Conservation (phyloP, 2,113 vertebrate genomes). For the Perccottus glenii region DNA sequence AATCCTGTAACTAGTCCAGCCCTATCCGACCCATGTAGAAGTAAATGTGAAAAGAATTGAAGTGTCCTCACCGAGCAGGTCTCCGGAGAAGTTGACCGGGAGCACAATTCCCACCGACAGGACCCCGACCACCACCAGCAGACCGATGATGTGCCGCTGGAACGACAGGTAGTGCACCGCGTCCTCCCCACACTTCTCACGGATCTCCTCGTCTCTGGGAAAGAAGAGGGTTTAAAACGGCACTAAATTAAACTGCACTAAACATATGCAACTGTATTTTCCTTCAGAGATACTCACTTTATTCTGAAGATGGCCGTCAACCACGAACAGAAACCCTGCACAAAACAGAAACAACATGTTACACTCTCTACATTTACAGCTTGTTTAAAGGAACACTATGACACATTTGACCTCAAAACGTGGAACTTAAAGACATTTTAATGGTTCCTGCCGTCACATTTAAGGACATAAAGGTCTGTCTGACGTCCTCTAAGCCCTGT, state of each 20-base stretch:
- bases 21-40: too few relatives aligned
- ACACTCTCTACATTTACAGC: background rate
- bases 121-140: conserved; percentile 92
- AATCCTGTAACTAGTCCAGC: too few relatives aligned
- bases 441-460: too few relatives aligned
- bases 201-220: conserved; percentile 93
- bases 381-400: too few relatives aligned
- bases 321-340: conserved; percentile 97
- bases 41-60: too few relatives aligned
- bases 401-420: too few relatives aligned
- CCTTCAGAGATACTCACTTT: conserved; percentile 86
- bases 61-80: conserved; percentile 87
- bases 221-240: background rate
- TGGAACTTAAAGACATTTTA: too few relatives aligned
- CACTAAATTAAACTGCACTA: too few relatives aligned
- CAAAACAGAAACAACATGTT: background rate
- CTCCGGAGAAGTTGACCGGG: conserved; percentile 97
- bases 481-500: too few relatives aligned
- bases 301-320: conserved; percentile 98
- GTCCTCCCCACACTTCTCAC: conserved; percentile 94
- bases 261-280: too few relatives aligned
- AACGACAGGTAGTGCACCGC: conserved; percentile 98
- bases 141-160: conserved; percentile 98
- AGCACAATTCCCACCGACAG: conserved; percentile 94
- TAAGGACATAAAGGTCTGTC: too few relatives aligned